These are phyloP conservation scores for fruit fly (Drosophila melanogaster) DNA, from an alignment of 1,140 invertebrate genomes.

Conservation along the genomic window Release_6_plus_ISO1_MT NC_004354.4:15097001-15097500, in stretches of 20 bases:
- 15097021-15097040: conserved; percentile 14
- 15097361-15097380: conserved; percentile 42
- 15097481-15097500: conserved; percentile 85
- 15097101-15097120: not conserved
- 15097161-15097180: not conserved
- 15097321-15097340: conserved; percentile 2
- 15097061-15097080: conserved; percentile 40
- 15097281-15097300: conserved; percentile 6
- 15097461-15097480: conserved; percentile 87
- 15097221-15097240: conserved; percentile 57
- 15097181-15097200: conserved; percentile 7
- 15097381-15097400: conserved; percentile 33
- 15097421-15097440: not conserved
- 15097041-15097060: conserved; percentile 55
- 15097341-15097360: not conserved
- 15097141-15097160: not conserved
- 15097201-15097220: conserved; percentile 20
- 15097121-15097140: not conserved
- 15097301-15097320: conserved; percentile 17
- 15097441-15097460: conserved; percentile 86
- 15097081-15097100: conserved; percentile 3
- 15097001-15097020: conserved; percentile 14
- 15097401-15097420: not conserved
- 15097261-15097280: not conserved
- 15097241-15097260: conserved; percentile 15